phyloP scores from a whole-genome alignment of 2,888 invertebrate genomes.

The Dugesia japonica region DNA sequence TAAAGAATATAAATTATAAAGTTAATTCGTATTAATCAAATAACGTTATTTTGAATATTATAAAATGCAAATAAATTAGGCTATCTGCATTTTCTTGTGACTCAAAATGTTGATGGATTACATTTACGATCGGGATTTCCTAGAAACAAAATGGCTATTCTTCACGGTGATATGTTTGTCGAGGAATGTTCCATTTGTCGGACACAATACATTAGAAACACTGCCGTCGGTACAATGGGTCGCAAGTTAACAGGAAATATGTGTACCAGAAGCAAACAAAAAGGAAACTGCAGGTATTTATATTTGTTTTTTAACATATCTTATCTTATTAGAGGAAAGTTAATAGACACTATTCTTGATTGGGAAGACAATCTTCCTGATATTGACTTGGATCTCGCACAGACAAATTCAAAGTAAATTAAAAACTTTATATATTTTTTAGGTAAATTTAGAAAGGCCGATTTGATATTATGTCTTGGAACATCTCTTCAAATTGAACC shows the following conservation, averaged over 20 bases:
- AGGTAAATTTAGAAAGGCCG: slow-evolving; percentile 71
- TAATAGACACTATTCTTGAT: slow-evolving; percentile 77
- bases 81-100: slow-evolving; percentile 65
- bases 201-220: slow-evolving; percentile 39
- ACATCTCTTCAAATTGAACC: slow-evolving; percentile 95
- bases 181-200: slow-evolving; percentile 50
- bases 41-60: no score
- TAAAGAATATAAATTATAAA: no score
- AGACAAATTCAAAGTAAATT: slow-evolving; percentile 58
- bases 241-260: slow-evolving; percentile 57
- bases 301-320: no score
- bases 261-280: slow-evolving; percentile 51
- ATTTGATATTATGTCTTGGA: slow-evolving; percentile 78
- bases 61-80: slow-evolving; percentile 38
- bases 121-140: slow-evolving; percentile 75
- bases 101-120: slow-evolving; percentile 93
- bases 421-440: background rate
- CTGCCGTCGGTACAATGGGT: slow-evolving; percentile 61
- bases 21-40: slow-evolving; percentile 32
- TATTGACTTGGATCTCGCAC: slow-evolving; percentile 57
- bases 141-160: slow-evolving; percentile 66
- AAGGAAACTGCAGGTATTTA: background rate
- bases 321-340: slow-evolving; percentile 56
- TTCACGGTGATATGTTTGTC: slow-evolving; percentile 94
- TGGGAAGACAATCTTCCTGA: slow-evolving; percentile 89